These are phyloP conservation scores for Gracilinanus agilis DNA, from an alignment of 2,113 vertebrate genomes.

Conservation along the genomic window DNA sequence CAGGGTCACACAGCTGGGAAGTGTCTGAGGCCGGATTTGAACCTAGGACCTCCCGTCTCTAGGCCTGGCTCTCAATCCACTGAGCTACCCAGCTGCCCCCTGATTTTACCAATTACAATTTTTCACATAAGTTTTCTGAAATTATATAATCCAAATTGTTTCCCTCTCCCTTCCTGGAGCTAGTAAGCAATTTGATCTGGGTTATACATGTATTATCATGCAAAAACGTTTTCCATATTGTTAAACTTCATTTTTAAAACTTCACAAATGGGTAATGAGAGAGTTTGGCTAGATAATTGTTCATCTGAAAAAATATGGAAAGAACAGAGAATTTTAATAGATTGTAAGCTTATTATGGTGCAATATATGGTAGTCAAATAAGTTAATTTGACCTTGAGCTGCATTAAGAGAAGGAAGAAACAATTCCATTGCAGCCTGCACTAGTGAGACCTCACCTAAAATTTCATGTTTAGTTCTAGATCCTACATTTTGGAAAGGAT, in stretches of 20 bases:
- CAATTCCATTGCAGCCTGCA: neutral
- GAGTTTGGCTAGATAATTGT: neutral
- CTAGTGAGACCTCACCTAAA: neutral
- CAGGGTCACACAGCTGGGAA: no score
- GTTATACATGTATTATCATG: no score
- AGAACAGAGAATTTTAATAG: neutral
- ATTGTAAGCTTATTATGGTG: neutral
- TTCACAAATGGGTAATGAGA: neutral
- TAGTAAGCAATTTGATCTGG: no score
- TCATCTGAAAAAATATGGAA: neutral
- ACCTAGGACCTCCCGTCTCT: no score
- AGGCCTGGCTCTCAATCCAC: no score
- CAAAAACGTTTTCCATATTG: no score
- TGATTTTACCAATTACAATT: no score
- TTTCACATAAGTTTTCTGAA: no score
- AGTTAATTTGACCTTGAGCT: neutral
- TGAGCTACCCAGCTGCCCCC: no score
- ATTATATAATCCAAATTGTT: no score
- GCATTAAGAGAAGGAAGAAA: neutral
- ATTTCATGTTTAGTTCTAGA: neutral
- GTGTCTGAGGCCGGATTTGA: no score
- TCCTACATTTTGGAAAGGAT: neutral
- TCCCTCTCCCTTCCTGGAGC: no score
- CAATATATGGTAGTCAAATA: neutral
- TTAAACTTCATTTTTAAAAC: neutral